Base-by-base conservation (phyloP, 1,140 invertebrate species). In the Euwallacea fornicatus region DNA sequence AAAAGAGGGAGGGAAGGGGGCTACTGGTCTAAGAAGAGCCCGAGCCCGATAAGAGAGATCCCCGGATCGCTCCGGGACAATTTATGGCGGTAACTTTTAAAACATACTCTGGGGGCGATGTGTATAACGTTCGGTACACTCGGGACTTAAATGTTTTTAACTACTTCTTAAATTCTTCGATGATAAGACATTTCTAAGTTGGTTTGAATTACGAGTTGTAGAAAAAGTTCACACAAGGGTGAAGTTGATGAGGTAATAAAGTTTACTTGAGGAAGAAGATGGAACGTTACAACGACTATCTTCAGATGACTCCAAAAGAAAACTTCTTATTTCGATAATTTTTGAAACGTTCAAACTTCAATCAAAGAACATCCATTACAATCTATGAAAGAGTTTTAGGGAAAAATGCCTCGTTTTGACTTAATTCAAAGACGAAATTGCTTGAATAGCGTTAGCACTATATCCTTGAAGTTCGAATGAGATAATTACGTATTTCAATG, bases 81-180 rank as follows among this genome's bases (percentile, higher is more conserved):
- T 81, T 81, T 81, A 81, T 81, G 74, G 80, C 78, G 76, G 79
- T 78, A 81, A 81, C 79, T 81, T 81, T 81, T 81, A 81, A 81
- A 81, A 81, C 79, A 81, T 79, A 80, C 78, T 79, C 78, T 73
- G 70, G 78, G 76, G 79, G 75, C 76, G 73, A 74, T 76, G 78
- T 79, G 76, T 78, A 79, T 80, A 75, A 78, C 75, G 76, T 79
- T 79, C 77, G 78, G 79, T 78, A 78, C 78, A 80, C 73, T 79
- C 77, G 69, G 68, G 64, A 71, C 69, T 74, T 76, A 74, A 75
- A 77, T 76, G 77, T 77, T 78, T 78, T 78, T 77, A 77, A 78
- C 71, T 78, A 75, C 71, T 75, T 75, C 75, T 76, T 76, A 76
- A 75, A 76, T 76, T 74, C 71, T 58, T 15, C 66, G 75, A 69